These are phyloP conservation scores for Temnopleurus reevesii DNA, from an alignment of 53 echinoderm and acorn worm species.

Conservation along the genomic window DNA sequence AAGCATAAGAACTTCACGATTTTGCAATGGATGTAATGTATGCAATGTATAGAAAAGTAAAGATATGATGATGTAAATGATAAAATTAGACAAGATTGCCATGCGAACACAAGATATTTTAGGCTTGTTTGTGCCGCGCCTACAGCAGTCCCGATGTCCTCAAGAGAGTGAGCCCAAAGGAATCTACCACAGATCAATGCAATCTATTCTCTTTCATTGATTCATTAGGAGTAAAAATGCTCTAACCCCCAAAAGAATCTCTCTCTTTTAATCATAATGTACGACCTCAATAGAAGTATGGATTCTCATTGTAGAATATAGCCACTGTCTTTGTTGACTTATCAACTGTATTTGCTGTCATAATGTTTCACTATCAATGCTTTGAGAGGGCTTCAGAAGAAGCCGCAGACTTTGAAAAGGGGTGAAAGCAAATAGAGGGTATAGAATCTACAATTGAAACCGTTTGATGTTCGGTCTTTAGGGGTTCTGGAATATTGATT, in stretches of 20 bases:
- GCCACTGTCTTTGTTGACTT: not conserved
- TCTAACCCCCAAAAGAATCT: not conserved
- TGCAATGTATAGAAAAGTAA: too few relatives aligned
- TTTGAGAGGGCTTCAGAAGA: constrained; percentile 9
- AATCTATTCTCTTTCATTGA: not conserved
- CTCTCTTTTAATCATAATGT: constrained; percentile 3
- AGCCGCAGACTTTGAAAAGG: constrained; percentile 15
- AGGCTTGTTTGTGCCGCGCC: not conserved
- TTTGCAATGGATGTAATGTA: too few relatives aligned
- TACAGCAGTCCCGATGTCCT: not conserved
- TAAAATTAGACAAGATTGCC: too few relatives aligned
- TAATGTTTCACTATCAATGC: constrained; percentile 31
- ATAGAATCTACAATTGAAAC: not conserved
- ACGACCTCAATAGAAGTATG: constrained; percentile 3
- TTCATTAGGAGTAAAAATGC: constrained; percentile 7
- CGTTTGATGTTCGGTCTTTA: constrained; percentile 14
- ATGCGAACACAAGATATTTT: not conserved
- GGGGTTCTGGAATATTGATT: constrained; percentile 5
- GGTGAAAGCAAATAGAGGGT: not conserved
- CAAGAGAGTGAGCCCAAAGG: not conserved
- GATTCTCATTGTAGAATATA: constrained; percentile 8
- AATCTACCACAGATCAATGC: not conserved
- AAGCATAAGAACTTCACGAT: too few relatives aligned
- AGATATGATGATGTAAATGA: too few relatives aligned
- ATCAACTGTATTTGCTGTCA: constrained; percentile 19